These are phyloP conservation scores for Rhagonycha fulva DNA, from an alignment of 2,888 invertebrate species.

Conservation along the genomic window DNA sequence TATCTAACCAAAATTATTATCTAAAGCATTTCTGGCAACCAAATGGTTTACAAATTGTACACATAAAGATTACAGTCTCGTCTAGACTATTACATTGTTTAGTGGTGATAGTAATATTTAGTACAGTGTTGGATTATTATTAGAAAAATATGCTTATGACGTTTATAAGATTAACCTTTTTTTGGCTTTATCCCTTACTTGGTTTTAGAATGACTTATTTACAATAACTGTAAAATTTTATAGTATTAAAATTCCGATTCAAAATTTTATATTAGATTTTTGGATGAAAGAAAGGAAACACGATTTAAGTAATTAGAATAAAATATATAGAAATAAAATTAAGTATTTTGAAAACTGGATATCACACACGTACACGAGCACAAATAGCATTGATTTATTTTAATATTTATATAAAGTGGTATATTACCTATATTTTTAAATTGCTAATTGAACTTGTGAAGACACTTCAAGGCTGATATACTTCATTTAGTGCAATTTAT, in stretches of 20 bases:
- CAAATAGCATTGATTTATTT: background rate
- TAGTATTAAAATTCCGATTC: background rate
- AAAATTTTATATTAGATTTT: background rate
- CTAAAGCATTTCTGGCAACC: background rate
- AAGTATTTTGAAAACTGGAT: too few species aligned
- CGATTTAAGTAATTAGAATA: too few species aligned
- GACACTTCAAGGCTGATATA: slow-evolving; percentile 33
- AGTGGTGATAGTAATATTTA: background rate
- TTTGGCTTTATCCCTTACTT: background rate
- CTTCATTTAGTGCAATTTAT: slow-evolving; percentile 33
- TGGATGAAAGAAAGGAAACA: background rate
- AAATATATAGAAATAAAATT: background rate
- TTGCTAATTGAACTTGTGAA: slow-evolving; percentile 13
- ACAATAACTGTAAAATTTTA: background rate
- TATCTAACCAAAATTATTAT: background rate
- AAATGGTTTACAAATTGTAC: background rate
- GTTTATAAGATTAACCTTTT: background rate
- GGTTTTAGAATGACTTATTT: background rate
- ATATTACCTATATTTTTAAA: background rate
- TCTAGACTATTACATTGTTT: background rate
- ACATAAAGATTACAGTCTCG: background rate
- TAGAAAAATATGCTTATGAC: background rate
- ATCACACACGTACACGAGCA: too few species aligned
- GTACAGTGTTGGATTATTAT: background rate
- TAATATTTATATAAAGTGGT: background rate